A percentile compares a stretch with the other conserved stretches of the same genome.
Evolutionary conservation across 2,888 invertebrate genomes (phyloP).

Genomic region (Caenorhabditis becei): DNA sequence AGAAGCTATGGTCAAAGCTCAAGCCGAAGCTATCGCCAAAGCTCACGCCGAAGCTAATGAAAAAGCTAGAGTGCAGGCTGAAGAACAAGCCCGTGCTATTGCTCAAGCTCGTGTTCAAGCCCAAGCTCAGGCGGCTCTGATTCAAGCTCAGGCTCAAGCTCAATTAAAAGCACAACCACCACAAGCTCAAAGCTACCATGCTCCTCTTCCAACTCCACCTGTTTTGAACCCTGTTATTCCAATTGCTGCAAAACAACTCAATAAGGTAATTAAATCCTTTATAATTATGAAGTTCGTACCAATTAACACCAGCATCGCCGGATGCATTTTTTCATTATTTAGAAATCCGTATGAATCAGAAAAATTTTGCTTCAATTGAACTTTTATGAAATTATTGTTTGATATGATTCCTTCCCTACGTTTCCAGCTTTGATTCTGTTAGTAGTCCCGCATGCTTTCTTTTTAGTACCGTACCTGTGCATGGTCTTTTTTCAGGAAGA

Average conservation of each 20-base stretch:
- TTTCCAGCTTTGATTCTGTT: background rate
- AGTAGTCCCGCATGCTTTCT: constrained; percentile 17
- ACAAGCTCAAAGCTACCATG: background rate
- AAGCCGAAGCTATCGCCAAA: background rate
- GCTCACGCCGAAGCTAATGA: background rate
- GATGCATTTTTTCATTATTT: too few relatives aligned
- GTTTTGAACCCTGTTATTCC: background rate
- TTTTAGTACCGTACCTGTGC: constrained; percentile 29
- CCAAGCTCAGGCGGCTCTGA: constrained; percentile 1
- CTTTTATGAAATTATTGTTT: too few relatives aligned
- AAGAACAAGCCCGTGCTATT: too few relatives aligned
- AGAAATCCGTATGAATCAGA: too few relatives aligned
- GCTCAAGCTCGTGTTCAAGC: background rate
- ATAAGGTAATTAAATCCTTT: constrained; percentile 20
- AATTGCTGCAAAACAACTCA: background rate
- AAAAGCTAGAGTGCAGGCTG: background rate
- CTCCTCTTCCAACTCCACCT: constrained; percentile 22
- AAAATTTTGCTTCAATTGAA: too few relatives aligned
- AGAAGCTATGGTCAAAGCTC: too few relatives aligned
- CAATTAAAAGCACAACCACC: too few relatives aligned
- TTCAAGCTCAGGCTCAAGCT: background rate
- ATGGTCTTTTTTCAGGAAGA: constrained; percentile 51
- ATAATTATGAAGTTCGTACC: too few relatives aligned
- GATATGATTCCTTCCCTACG: background rate
- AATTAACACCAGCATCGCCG: too few relatives aligned